These are phyloP conservation scores for Heliconius hewitsoni DNA, from an alignment of 1,140 invertebrate species.

Conservation along the genomic window DNA sequence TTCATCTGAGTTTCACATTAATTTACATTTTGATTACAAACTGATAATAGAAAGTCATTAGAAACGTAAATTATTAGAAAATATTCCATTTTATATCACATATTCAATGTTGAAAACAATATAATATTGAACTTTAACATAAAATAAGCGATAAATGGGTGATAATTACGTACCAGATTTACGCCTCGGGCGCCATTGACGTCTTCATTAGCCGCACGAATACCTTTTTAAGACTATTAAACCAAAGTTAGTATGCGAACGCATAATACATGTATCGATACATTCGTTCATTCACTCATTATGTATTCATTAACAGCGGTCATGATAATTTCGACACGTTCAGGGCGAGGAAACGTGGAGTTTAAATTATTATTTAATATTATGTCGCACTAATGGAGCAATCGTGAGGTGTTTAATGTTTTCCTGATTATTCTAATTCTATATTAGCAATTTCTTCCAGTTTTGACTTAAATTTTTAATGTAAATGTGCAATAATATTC, in stretches of 20 bases:
- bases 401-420: constrained; percentile 1
- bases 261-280: constrained; percentile 10
- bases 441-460: not conserved
- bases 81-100: not conserved
- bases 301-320: constrained; percentile 23
- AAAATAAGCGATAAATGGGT: constrained; percentile 35
- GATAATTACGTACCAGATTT: constrained; percentile 36
- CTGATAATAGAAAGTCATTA: constrained; percentile 5
- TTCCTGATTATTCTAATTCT: not conserved
- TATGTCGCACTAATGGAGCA: not conserved
- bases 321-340: constrained; percentile 23
- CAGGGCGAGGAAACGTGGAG: not conserved
- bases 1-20: constrained; percentile 2
- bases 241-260: not conserved
- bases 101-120: constrained; percentile 4
- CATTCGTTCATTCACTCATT: constrained; percentile 19
- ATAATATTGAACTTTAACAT: constrained; percentile 34
- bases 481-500: not conserved
- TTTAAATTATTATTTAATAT: not conserved
- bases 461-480: not conserved
- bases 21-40: constrained; percentile 13
- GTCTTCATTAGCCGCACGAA: constrained; percentile 34
- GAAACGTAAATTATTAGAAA: constrained; percentile 6
- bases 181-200: constrained; percentile 26
- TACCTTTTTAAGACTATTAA: constrained; percentile 29